phyloP scores from a whole-genome alignment of 2,888 invertebrate species.

The Pristionchus fissidentatus region DNA sequence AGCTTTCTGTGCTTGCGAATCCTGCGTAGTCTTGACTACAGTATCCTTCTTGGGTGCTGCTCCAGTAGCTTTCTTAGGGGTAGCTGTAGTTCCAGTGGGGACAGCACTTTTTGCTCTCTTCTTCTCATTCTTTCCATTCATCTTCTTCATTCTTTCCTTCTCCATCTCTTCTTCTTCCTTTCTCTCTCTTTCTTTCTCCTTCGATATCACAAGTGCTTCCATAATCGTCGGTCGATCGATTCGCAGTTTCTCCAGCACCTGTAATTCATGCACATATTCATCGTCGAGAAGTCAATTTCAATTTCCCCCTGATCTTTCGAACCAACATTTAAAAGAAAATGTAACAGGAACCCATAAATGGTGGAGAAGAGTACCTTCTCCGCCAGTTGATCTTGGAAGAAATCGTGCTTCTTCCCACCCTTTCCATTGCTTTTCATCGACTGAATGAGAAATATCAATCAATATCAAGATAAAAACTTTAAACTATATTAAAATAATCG shows the following conservation, averaged over 20 bases:
- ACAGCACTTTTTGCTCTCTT: too few relatives aligned
- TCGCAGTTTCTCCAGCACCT: conserved; percentile 1
- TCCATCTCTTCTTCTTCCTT: not conserved
- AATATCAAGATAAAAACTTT: too few relatives aligned
- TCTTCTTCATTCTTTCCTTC: not conserved
- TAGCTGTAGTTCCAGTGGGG: not conserved
- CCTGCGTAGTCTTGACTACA: not conserved
- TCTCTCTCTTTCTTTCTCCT: not conserved
- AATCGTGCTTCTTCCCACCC: too few relatives aligned
- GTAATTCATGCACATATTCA: not conserved
- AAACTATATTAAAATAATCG: too few relatives aligned
- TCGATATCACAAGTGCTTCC: not conserved
- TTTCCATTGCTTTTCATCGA: not conserved
- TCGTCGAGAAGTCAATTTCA: too few relatives aligned
- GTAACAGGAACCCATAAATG: not conserved
- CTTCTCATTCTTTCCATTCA: not conserved
- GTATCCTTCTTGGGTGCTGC: not conserved
- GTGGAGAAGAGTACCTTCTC: not conserved
- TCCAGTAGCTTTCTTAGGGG: not conserved
- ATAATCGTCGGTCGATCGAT: conserved; percentile 4
- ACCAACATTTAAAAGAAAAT: not conserved
- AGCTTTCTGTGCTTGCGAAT: not conserved
- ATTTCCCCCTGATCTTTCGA: too few relatives aligned
- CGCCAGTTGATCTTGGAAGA: not conserved
- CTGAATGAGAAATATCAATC: too few relatives aligned